Percentiles rank a stretch among this genome's conserved stretches.
phyloP scores from a whole-genome alignment of 64 coral and sea anemone species.

The Actinia tenebrosa region DNA sequence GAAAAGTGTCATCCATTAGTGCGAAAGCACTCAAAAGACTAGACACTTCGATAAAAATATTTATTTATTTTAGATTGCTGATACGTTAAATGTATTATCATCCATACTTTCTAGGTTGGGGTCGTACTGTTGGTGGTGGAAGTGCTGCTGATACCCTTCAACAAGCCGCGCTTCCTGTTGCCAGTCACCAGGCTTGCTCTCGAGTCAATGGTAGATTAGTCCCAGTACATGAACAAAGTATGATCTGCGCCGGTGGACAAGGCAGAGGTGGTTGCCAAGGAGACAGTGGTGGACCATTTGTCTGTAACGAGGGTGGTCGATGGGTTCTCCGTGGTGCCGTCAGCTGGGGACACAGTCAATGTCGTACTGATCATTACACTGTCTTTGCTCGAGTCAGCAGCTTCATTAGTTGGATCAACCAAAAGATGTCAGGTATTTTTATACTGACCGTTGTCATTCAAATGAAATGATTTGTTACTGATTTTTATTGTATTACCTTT shows the following conservation, averaged over 20 bases:
- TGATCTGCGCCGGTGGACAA: constrained; percentile 48
- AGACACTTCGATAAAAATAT: no score
- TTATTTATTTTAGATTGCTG: not conserved
- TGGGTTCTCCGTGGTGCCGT: constrained; percentile 47
- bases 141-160: constrained; percentile 29
- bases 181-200: constrained; percentile 5
- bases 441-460: not conserved
- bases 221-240: not conserved
- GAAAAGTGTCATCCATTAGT: no score
- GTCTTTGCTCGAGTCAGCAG: constrained; percentile 55
- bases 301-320: constrained; percentile 45
- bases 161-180: constrained; percentile 44
- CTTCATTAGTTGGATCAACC: constrained; percentile 41
- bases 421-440: constrained; percentile 27
- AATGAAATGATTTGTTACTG: not conserved
- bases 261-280: constrained; percentile 42
- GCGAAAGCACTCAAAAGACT: no score
- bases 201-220: not conserved
- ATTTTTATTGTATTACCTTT: not conserved
- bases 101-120: constrained; percentile 22
- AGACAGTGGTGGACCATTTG: constrained; percentile 63
- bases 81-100: constrained; percentile 22
- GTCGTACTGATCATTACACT: constrained; percentile 45
- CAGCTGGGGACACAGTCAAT: constrained; percentile 52
- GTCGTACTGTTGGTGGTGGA: constrained; percentile 41